phyloP scores from a whole-genome alignment of 2,113 vertebrate species.

The Pangasianodon gigas region DNA sequence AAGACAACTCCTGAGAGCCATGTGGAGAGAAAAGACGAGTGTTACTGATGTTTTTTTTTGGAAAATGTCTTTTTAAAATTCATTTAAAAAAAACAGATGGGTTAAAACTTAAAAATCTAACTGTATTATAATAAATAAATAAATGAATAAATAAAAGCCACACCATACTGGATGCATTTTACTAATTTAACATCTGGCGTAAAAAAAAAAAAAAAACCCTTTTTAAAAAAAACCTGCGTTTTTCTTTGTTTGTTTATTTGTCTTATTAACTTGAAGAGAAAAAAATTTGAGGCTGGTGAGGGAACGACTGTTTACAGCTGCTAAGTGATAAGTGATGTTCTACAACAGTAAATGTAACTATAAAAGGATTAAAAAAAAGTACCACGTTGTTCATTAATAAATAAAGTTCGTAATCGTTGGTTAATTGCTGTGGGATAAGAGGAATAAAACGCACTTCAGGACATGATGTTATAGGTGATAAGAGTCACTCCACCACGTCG shows the following conservation, averaged over 20 bases:
- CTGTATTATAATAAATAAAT: background rate
- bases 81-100: background rate
- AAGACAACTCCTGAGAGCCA: background rate
- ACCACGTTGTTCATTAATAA: background rate
- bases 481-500: background rate
- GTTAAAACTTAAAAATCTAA: background rate
- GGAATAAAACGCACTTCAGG: background rate
- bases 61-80: background rate
- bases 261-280: no score
- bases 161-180: background rate
- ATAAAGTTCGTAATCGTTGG: background rate
- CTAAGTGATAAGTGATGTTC: background rate
- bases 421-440: background rate
- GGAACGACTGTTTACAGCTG: background rate
- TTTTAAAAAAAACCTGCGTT: no score
- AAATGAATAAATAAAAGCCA: background rate
- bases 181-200: background rate
- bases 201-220: background rate
- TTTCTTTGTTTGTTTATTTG: no score
- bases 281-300: background rate
- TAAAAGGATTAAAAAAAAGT: background rate
- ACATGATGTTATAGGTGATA: background rate
- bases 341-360: background rate
- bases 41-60: background rate
- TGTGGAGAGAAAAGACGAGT: background rate